phyloP scores from a whole-genome alignment of 2,797 vertebrate genomes.

The Smutsia temminckii region DNA sequence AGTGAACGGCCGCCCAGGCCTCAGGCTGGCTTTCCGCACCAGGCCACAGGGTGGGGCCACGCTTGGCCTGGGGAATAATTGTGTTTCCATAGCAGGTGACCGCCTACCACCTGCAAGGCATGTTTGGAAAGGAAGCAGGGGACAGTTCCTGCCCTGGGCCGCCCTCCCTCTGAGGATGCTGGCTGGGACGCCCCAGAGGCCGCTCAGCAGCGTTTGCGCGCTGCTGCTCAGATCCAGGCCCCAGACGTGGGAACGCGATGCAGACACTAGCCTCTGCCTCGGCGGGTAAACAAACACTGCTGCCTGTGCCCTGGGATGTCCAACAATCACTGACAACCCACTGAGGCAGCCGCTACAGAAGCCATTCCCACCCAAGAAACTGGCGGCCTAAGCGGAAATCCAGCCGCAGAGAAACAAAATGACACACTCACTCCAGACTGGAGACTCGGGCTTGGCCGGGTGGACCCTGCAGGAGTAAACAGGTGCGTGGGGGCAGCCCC shows the following conservation, averaged over 20 bases:
- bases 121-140: background rate
- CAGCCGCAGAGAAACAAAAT: background rate
- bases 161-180: background rate
- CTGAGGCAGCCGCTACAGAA: rapidly evolving
- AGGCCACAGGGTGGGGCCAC: background rate
- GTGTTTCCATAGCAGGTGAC: constrained; percentile 63
- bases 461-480: background rate
- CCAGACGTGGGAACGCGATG: background rate
- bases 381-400: background rate
- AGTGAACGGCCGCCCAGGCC: background rate
- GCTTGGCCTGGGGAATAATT: background rate
- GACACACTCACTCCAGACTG: background rate
- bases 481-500: too few relatives aligned
- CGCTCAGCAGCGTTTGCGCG: background rate
- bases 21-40: background rate
- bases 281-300: background rate
- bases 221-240: background rate
- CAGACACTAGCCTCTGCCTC: background rate
- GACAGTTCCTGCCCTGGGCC: background rate
- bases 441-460: background rate
- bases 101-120: background rate
- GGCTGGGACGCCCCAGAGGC: background rate
- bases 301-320: too few relatives aligned
- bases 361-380: background rate
- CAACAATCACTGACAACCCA: rapidly evolving